Evolutionary conservation across 2,888 invertebrate species (phyloP).

Genomic region (Drosophila cognata): DNA sequence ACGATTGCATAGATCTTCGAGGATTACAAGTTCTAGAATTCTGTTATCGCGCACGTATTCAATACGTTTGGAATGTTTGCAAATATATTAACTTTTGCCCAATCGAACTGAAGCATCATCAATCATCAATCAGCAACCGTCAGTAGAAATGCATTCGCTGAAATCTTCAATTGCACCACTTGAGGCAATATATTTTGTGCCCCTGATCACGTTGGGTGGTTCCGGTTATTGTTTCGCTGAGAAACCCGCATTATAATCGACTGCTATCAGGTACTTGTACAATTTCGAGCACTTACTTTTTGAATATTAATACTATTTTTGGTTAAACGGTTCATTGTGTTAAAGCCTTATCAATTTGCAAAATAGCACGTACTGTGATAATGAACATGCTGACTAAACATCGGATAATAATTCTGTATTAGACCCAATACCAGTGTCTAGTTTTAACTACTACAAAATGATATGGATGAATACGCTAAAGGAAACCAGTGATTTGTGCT

Average conservation of each 20-base stretch:
- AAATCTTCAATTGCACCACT: background rate
- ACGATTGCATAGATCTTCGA: conserved; percentile 29
- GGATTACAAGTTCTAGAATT: conserved; percentile 42
- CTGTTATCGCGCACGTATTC: conserved; percentile 29
- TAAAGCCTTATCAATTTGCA: conserved; percentile 54
- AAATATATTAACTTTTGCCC: background rate
- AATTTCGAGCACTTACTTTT: conserved; percentile 30
- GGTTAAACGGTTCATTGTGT: background rate
- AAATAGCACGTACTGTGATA: conserved; percentile 71
- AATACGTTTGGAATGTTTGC: conserved; percentile 10
- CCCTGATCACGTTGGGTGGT: background rate
- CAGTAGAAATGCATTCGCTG: background rate
- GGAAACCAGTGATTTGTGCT: conserved; percentile 5
- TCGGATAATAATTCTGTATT: conserved; percentile 11
- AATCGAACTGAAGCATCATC: conserved; percentile 10
- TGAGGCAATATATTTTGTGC: conserved; percentile 4
- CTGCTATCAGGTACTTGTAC: conserved; percentile 42
- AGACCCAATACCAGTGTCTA: conserved; percentile 1
- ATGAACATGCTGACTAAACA: conserved; percentile 24
- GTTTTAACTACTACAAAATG: background rate
- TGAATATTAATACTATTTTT: conserved; percentile 33
- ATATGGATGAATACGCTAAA: conserved; percentile 25
- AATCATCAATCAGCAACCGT: background rate
- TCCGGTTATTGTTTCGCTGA: conserved; percentile 7
- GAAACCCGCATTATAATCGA: conserved; percentile 34